Base-by-base conservation (phyloP, 2,888 invertebrate species). In the Lucinisca nassula region DNA sequence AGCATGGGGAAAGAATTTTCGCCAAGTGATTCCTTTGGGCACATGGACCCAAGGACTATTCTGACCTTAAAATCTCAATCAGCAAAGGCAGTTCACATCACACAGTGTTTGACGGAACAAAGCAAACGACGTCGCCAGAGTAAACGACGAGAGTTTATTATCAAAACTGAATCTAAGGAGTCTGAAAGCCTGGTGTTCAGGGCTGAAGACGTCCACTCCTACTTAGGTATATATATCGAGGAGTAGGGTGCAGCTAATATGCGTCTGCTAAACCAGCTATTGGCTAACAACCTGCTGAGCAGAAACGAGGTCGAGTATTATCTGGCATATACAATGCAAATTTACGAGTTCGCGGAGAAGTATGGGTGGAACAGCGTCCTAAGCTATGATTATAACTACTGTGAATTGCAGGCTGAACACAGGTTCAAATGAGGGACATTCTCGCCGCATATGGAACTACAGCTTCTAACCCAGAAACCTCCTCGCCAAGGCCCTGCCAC, bases 361-460 rank as follows among this genome's bases (percentile, higher is more conserved):
- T 78, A 78, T 27, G 85, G 78, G 12, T 85, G 85, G 78, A 81
- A 82, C 38, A 82, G 82, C 32, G 78, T 85, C 1, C 74, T 85
- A n/a, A n/a, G n/a, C n/a, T 51, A 51, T 51, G 51, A 51, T 17
- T 51, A 51, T 51, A 37, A 21, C 12, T 86, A 79, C 27, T 4
- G 79, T 3, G 82, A 82, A 30, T 40, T 70, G 0, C 79, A 83
- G 35, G 79, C 86, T 1, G 86, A 86, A 51, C 82, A 82, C 32
- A 10, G 45, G 8, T 86, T 86, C 49, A 61, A 74, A 14, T 82
- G 82, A 74, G 86, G 79, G 3, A 86, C 82, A 6, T 86, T 82
- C 55, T 82, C 82, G 0, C 83, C 77, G 2, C 76, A 87, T 24
- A 87, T 87, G 87, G 80, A 87, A 38, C 37, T 86, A 10, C 82